Evolutionary conservation across 2,113 vertebrate species (phyloP), one percentile per base, ranked within the genome.

Genomic region (Callipepla californica): DNA sequence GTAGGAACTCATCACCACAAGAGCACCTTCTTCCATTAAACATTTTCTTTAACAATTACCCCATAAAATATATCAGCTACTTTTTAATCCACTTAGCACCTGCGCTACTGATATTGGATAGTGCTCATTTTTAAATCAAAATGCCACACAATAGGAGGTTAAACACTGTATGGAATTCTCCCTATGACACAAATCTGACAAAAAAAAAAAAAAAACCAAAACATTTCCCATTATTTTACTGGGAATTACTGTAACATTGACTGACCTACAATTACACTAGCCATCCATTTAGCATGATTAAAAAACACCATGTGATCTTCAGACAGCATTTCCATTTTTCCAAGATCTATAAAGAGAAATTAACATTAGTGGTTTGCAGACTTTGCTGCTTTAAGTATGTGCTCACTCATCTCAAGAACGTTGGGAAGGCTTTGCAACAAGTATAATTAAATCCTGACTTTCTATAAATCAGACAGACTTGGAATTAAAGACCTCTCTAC

Each of bases 381-480:
- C 42, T 74, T 87, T 87, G 40, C 68, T 72, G 69, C 79, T 91
- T 45, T 91, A 82, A 85, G 45, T 63, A 58, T 34, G 30, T 81
- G 25, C 79, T 83, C 40, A 78, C 72, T 83, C 67, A 61, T 68
- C 87, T 92, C 61, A 72, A 88, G 85, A 80, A 70, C 76, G 48
- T 65, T 5, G 1, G 76, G 57, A 90, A 91, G 92, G 65, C 28
- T 94, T 90, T 90, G 76, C 38, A 82, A 67, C 20, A 74, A 75
- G 40, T 75, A 47, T 85, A 70, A 91, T 91, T 85, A 94, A 94
- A 94, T 92, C 51, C 68, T 66, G 82, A 32, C 30, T 87, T 80
- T 91, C 90, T 53, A 18, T 65, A 75, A 85, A 84, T 85, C n/a
- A 65, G 76, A 63, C 25, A 82, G 79, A 62, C 23, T 73, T 73